Evolutionary conservation across 2,888 invertebrate species (phyloP), one percentile per base, ranked within the genome.

Genomic region (Andrena haemorrhoa): DNA sequence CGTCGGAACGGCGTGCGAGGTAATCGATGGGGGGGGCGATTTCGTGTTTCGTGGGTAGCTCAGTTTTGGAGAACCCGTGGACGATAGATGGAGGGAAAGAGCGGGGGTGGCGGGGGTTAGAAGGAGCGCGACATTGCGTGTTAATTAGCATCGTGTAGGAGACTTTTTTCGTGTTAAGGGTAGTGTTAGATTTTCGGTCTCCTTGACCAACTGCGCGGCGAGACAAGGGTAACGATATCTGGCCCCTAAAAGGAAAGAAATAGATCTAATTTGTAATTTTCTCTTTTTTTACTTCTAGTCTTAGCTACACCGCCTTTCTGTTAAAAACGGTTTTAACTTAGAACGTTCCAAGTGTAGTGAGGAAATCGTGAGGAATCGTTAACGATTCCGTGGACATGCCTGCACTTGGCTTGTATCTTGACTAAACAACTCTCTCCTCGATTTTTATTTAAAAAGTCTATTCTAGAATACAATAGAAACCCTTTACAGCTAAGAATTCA

Each of bases 121-220:
- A 58, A 29, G 35, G 23, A 10, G 20, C 23, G 41, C 16, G 23
- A 63, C 26, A 29, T 69, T 68, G 66, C 80, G 49, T 73, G 75
- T 29, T 82, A 56, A 72, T 78, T 72, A 69, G 68, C 64, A 73
- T 64, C 29, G 23, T 47, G 58, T 69, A 47, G 23, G 26, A 23
- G 7, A 20, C 53, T 5, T 20, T 20, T 49, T 64, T 63, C 68
- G 16, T 47, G 49, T 51, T 53, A 56, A 65, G 20, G 71, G 74
- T 10, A 83, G 35, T 60, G 56, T 85, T 89, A 92, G 88, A 87
- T 87, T 92, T 90, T 92, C 87, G 85, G 74, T 93, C 89, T 92
- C 90, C 91, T 92, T 89, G 87, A 87, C 92, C 93, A 92, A 90
- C 89, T 86, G 89, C 92, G 92, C 79, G 92, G 92, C 64, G 92